Percentiles rank a stretch among this genome's conserved stretches.
Conservation (phyloP, 2,888 invertebrate genomes). For the Ophonus ardosiacus region DNA sequence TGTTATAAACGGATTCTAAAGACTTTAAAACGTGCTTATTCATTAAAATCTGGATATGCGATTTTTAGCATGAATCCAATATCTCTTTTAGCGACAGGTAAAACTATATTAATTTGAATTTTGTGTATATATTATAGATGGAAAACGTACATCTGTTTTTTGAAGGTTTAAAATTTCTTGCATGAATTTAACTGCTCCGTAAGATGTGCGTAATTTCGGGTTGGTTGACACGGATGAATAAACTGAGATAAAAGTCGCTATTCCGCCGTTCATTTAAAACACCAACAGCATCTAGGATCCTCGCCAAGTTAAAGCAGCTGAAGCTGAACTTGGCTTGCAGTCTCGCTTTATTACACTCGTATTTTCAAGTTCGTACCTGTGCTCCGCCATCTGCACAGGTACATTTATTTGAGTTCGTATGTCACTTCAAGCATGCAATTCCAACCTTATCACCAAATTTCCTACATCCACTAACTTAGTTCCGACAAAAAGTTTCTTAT, state of each 20-base stretch:
- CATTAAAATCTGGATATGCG: too few species aligned
- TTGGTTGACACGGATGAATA: constrained; percentile 19
- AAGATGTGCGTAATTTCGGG: background rate
- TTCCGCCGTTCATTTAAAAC: constrained; percentile 28
- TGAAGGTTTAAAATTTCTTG: too few species aligned
- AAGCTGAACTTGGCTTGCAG: constrained; percentile 11
- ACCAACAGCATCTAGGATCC: background rate
- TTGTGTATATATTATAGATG: too few species aligned
- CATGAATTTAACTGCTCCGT: background rate
- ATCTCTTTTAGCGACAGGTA: too few species aligned
- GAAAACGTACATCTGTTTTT: too few species aligned
- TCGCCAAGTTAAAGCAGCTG: background rate
- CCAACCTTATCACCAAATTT: constrained; percentile 50
- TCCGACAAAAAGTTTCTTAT: constrained; percentile 42
- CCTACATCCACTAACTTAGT: constrained; percentile 49
- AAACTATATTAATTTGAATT: too few species aligned
- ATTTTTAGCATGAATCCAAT: too few species aligned
- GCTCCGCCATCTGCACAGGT: constrained; percentile 13
- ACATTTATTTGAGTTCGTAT: constrained; percentile 51
- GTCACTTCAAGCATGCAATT: constrained; percentile 52
- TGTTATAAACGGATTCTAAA: too few species aligned
- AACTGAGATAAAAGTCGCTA: constrained; percentile 18
- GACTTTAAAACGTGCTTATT: too few species aligned
- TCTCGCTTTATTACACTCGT: constrained; percentile 47
- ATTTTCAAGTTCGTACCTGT: constrained; percentile 45